Evolutionary conservation across 2,113 vertebrate genomes (phyloP).

Genomic region (Pardalotus punctatus): DNA sequence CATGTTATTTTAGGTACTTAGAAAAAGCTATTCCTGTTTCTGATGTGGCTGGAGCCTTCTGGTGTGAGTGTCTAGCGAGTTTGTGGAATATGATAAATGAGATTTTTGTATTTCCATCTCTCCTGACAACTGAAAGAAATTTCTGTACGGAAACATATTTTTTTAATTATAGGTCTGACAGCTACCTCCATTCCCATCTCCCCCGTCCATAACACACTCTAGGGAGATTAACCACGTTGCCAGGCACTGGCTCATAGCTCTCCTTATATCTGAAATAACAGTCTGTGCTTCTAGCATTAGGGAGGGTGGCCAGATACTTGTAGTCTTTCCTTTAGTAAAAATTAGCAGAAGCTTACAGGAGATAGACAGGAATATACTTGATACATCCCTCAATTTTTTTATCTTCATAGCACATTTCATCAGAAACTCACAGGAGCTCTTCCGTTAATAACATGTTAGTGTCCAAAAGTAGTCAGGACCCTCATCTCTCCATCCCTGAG

Average conservation of each 20-base stretch:
- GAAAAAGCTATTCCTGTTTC: neutral
- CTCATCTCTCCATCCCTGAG: neutral
- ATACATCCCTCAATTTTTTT: neutral
- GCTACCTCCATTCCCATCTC: neutral
- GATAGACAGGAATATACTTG: neutral
- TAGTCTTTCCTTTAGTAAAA: neutral
- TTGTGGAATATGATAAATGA: slow-evolving; percentile 6
- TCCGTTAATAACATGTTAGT: neutral
- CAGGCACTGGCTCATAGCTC: neutral
- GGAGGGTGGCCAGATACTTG: neutral
- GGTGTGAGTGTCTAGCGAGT: neutral
- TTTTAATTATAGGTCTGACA: slow-evolving; percentile 47
- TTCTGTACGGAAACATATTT: neutral
- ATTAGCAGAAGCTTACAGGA: slow-evolving; percentile 18
- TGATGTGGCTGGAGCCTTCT: neutral
- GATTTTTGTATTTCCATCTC: slow-evolving; percentile 28
- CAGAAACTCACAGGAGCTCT: neutral
- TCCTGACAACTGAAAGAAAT: neutral
- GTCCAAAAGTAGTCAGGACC: neutral
- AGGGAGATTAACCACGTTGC: slow-evolving; percentile 19
- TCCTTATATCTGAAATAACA: slow-evolving; percentile 36
- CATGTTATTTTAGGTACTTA: neutral
- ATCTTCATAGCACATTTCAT: neutral
- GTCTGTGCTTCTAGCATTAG: neutral
- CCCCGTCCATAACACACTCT: neutral